A percentile compares a stretch with the other conserved stretches of the same genome.
These are phyloP conservation scores for Phrynosoma platyrhinos DNA, from an alignment of 2,113 vertebrate species.

Conservation along the genomic window DNA sequence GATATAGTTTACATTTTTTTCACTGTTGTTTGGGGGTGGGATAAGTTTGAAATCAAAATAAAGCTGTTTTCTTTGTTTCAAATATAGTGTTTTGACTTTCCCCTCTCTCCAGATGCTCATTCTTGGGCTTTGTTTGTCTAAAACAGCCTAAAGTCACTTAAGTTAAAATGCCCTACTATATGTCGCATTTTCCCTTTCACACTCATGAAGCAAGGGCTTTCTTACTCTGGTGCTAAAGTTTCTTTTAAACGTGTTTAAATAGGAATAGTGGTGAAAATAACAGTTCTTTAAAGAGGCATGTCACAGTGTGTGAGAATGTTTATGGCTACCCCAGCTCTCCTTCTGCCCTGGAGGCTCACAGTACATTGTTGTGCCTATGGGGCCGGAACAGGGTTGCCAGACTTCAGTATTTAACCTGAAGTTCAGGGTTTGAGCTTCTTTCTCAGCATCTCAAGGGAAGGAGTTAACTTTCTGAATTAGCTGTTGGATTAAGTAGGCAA, in stretches of 20 bases:
- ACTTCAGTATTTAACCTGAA: background rate
- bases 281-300: slow-evolving; percentile 28
- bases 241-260: slow-evolving; percentile 18
- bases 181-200: background rate
- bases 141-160: slow-evolving; percentile 17
- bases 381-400: background rate
- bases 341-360: no score
- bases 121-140: slow-evolving; percentile 38
- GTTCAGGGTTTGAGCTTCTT: background rate
- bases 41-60: slow-evolving; percentile 46
- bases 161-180: slow-evolving; percentile 20
- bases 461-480: background rate
- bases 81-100: slow-evolving; percentile 44
- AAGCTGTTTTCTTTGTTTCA: slow-evolving; percentile 52
- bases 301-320: background rate
- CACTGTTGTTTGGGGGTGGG: slow-evolving; percentile 35
- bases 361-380: background rate
- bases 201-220: background rate
- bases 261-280: background rate
- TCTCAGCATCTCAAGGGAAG: background rate
- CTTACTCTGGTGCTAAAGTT: slow-evolving; percentile 53
- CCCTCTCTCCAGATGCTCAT: slow-evolving; percentile 12
- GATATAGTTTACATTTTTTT: background rate
- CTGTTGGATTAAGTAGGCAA: background rate
- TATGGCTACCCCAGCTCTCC: background rate